A percentile compares a stretch with the other conserved stretches of the same genome.
phyloP scores from a whole-genome alignment of 2,797 vertebrate species.

The Enoplosus armatus region DNA sequence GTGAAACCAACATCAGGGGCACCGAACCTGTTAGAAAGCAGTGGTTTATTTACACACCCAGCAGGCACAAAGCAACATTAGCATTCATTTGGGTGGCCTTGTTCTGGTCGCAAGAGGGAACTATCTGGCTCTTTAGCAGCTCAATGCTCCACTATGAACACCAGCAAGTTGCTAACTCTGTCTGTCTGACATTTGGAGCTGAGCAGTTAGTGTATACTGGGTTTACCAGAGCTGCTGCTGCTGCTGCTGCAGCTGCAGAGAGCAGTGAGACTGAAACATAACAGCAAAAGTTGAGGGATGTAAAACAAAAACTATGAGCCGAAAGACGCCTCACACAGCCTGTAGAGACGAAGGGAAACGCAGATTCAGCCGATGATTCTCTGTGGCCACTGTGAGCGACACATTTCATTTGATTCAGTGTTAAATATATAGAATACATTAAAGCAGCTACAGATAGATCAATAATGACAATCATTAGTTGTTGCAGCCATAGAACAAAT shows the following conservation, averaged over 20 bases:
- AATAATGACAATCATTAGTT: neutral
- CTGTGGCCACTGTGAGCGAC: neutral
- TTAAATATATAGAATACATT: neutral
- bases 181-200: neutral
- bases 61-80: neutral
- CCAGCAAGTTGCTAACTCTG: neutral
- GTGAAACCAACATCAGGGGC: no score
- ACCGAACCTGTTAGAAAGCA: neutral
- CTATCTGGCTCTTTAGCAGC: neutral
- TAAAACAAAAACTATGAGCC: neutral
- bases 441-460: neutral
- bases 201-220: no score
- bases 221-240: neutral
- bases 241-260: neutral
- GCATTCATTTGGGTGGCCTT: neutral
- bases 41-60: neutral
- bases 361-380: neutral
- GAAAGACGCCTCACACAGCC: no score
- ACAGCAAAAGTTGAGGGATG: neutral
- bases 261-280: neutral
- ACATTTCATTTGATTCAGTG: neutral
- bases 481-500: conserved; percentile 15
- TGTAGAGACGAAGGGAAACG: neutral
- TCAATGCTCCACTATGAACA: neutral
- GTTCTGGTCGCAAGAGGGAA: neutral